A percentile compares a stretch with the other conserved stretches of the same genome.
phyloP scores from a whole-genome alignment of 2,113 vertebrate species.

The Tyto alba region DNA sequence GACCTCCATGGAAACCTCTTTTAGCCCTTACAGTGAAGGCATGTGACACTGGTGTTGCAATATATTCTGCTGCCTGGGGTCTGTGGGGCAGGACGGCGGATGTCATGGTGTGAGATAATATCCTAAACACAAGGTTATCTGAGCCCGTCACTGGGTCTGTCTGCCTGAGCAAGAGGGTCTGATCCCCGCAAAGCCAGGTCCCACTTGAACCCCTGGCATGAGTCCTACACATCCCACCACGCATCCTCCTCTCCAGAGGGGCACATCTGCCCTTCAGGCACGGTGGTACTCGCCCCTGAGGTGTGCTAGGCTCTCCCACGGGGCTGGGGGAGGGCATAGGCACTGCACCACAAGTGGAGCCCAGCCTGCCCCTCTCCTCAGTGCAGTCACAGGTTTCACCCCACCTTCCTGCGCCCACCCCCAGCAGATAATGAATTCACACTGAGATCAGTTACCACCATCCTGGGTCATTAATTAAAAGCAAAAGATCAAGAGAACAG shows the following conservation, averaged over 20 bases:
- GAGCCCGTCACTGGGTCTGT: background rate
- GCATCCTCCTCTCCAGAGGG: background rate
- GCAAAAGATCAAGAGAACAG: background rate
- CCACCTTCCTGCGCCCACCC: background rate
- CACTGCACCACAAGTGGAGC: fast-evolving
- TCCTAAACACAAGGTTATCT: background rate
- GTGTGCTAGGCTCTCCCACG: background rate
- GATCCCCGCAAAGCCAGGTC: background rate
- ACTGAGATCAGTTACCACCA: background rate
- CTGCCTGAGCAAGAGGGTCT: background rate
- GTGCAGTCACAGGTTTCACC: background rate
- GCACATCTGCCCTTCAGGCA: background rate
- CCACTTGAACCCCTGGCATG: background rate
- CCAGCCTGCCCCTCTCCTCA: background rate
- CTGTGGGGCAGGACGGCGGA: background rate
- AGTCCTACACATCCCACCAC: background rate
- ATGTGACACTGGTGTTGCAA: background rate
- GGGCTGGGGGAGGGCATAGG: fast-evolving
- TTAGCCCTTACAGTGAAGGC: background rate
- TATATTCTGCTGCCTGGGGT: background rate
- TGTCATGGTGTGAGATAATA: background rate
- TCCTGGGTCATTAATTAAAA: background rate
- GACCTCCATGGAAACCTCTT: background rate
- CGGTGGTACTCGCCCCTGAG: background rate
- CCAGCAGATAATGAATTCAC: background rate